phyloP scores from a whole-genome alignment of 2,888 invertebrate genomes.

The Griposia aprilina region DNA sequence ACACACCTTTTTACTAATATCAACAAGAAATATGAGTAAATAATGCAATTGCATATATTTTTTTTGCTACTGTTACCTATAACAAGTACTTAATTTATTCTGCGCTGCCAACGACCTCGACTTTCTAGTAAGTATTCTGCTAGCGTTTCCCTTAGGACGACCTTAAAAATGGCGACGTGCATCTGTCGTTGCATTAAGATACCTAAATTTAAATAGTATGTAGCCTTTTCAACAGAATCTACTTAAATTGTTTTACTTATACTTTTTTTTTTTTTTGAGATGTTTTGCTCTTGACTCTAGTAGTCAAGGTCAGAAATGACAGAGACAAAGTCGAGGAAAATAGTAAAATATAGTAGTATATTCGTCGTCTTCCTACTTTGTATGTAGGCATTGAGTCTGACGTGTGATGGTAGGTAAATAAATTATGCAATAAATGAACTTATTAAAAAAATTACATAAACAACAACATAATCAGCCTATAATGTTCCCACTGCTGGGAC shows the following conservation, averaged over 20 bases:
- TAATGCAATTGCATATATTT: conserved; percentile 1
- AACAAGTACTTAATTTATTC: conserved; percentile 49
- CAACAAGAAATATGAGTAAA: background rate
- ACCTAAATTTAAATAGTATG: background rate
- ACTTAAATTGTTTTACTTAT: too few species aligned
- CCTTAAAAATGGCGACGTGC: conserved; percentile 18
- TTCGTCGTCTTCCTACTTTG: too few species aligned
- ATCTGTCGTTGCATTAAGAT: conserved; percentile 7
- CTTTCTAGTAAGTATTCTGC: conserved; percentile 47
- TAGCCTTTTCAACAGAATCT: background rate
- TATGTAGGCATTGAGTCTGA: too few species aligned
- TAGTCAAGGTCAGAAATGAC: too few species aligned
- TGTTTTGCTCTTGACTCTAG: too few species aligned
- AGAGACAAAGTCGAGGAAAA: too few species aligned
- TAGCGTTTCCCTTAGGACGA: conserved; percentile 25
- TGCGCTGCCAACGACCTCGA: conserved; percentile 45
- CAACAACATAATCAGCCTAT: too few species aligned
- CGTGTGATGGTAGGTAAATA: background rate
- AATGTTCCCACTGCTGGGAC: too few species aligned
- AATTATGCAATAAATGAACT: background rate
- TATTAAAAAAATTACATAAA: background rate
- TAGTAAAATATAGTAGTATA: too few species aligned
- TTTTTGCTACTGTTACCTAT: conserved; percentile 31
- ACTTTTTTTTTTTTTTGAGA: too few species aligned
- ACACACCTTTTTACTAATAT: background rate